Evolutionary conservation across 2,113 vertebrate species (phyloP), one percentile per base, ranked within the genome.

Genomic region (Sinocyclocheilus anophthalmus): DNA sequence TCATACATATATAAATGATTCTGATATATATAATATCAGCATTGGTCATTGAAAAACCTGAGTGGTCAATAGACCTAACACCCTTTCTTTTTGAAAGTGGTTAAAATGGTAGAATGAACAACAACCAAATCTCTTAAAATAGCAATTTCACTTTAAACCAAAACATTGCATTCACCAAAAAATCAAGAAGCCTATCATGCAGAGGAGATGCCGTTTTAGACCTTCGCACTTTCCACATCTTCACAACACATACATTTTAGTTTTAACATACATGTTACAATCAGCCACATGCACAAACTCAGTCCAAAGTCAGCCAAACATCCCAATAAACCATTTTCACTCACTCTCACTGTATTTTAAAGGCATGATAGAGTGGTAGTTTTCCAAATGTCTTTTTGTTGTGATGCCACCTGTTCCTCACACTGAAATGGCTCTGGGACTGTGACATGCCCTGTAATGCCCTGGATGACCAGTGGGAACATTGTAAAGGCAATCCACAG

Each of bases 291-390:
- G 77, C 55, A 79, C 10, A 75, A 75, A 76, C 20, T 12, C 18
- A 18, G 3, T 33, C 30, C 16, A 61, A 42, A 30, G 33, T 45
- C 78, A 42, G 13, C 16, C 14, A 18, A 16, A 76, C 78, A 42
- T 24, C 12, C 22, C 33, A 81, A 42, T 12, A 61, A 81, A 2
- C 22, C 37, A 39, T 70, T 45, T 61, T 26, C 37, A 76, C 72
- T 63, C 33, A 73, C 75, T 14, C 55, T 63, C 59, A 12, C 10
- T 55, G 26, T 50, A 69, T n/a, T 85, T 65, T 55, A 69, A 69
- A 79, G 80, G 42, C 80, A 82, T 69, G 7, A 63, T 22, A 26
- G 72, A 50, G 45, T 37, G 26, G 8, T 14, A 5, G 39, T 0
- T 67, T 39, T 53, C 39, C 45, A n/a, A 30, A 39, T 5, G 3